Base-by-base conservation (phyloP, 2,797 vertebrate species). In the Amphiprion clarkii region DNA sequence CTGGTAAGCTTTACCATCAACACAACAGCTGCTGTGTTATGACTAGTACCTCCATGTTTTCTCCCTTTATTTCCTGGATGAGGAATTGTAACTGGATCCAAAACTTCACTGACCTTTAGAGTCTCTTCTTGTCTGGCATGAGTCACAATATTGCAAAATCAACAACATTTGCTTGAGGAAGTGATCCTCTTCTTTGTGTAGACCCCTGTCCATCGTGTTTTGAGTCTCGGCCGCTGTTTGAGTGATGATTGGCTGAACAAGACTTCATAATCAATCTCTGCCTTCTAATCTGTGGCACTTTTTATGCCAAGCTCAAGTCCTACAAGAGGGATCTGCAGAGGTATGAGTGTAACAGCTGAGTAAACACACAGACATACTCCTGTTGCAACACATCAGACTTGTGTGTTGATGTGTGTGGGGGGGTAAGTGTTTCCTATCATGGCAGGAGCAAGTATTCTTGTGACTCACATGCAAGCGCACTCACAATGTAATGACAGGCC, bases 1-100 rank as follows among this genome's bases (percentile, higher is more conserved):
- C 68, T 66, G 68, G 44, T 25, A 65, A 72, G 68, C 62, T 39
- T 86, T 79, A 66, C 73, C 36, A 39, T 92, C 85, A 89, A 40
- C 84, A 42, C 75, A 12, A 58, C 93, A 93, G 90, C 90, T 92
- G 91, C 79, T 71, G 58, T 12, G 31, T 12, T 31, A 0, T 29
- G 25, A 27, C 42, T 36, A 79, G 52, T 21, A 51, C 31, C 14
- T 58, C 74, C 19, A 0, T 27, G 31, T 74, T 52, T 75, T 77
- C 56, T 57, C 46, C 54, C 39, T 55, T 86, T 54, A 79, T 75
- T 77, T 79, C 60, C 83, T 70, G 65, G 81, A 80, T 1, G n/a
- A 46, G 54, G 46, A 62, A 56, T 57, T 57, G 60, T 70, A 89
- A 88, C 25, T 44, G 40, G 75, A 88, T 39, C 56, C 74, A 62